Evolutionary conservation across 2,113 vertebrate genomes (phyloP), one percentile per base, ranked within the genome.

Genomic region (Oncorhynchus clarkii): DNA sequence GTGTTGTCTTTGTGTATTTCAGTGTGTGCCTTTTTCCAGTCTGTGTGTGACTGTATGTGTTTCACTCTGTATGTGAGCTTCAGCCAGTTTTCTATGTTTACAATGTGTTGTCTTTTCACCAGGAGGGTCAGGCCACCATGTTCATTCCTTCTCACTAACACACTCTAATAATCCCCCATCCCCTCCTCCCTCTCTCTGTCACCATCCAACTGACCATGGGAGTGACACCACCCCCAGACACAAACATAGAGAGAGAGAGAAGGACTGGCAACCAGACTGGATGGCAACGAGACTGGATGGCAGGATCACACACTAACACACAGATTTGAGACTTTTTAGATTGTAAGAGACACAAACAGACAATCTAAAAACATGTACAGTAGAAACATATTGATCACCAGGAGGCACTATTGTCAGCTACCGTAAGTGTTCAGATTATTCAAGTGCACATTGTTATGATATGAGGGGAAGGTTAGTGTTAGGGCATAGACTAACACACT

Each of bases 101-200:
- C 51, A 54, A 14, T 34, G 26, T 45, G 9, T 11, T 29, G 66
- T 67, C 24, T 67, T 16, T 76, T 8, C 71, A 4, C 70, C 22
- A 68, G 22, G 16, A 73, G 71, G 75, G 26, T 74, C 72, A 74
- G 51, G 24, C 26, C 71, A 71, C 74, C 26, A 80, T 66, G 11
- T 20, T 79, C 20, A 4, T 29, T 27, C 49, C 31, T 51, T 69
- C 82, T 39, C 1, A 2, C 29, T 11, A 45, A 45, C 39, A 45
- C 39, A 9, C 39, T 45, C 39, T 11, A 2, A 9, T 45, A 45
- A 11, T 45, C 39, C 39, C 39, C 8, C 8, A 45, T 45, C 39
- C 39, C 39, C 39, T 45, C 39, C 39, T 45, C 39, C 39, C 39
- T 45, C 39, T 45, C 39, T 45, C 39, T 45, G 39, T 45, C 39